Base-by-base conservation (phyloP, 53 echinoderm and acorn worm species). In the Mesocentrotus franciscanus region DNA sequence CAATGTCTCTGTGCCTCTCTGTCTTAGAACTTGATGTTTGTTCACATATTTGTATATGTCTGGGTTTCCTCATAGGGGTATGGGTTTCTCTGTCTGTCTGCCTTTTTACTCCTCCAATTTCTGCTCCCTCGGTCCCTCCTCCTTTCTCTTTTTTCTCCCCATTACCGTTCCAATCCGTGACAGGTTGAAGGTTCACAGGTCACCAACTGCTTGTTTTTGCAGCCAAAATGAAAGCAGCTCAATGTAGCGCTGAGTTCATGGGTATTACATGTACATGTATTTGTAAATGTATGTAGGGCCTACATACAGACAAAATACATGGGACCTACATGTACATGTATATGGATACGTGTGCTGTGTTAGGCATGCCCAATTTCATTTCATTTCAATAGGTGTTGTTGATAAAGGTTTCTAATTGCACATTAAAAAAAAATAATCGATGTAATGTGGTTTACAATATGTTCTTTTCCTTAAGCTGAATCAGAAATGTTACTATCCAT, bases 151-250 rank as follows among this genome's bases (percentile, higher is more conserved):
- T 39, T 87, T 29, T 56, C 87, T 87, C 3, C 56, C 26, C 87
- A 87, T 58, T 58, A 17, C 87, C 59, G 59, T 87, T 57, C 87
- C 87, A 87, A 4, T 58, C n/a, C 87, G 87, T 87, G 87, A 87
- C 87, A 87, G 56, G 58, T 87, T 87, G 87, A 57, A 87, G 87
- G 87, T 56, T 87, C 57, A 58, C 58, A 87, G 87, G 87, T 87
- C 87, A 87, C 11, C 56, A 87, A 87, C 87, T 87, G 58, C 87
- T 87, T 87, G 87, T 87, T 87, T 56, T 58, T 27, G 58, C 87
- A 87, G 87, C 87, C 58, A 87, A n/a, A 87, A 87, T 57, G 87
- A 11, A 87, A 87, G 56, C 27, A 87, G 87, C 58, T 56, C 81
- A 81, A 57, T 87, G 87, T 58, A 87, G 87, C n/a, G 7, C 59